Percentiles rank a stretch among this genome's conserved stretches.
Conservation (phyloP, 2,797 vertebrate genomes). For the Chrysocyon brachyurus region DNA sequence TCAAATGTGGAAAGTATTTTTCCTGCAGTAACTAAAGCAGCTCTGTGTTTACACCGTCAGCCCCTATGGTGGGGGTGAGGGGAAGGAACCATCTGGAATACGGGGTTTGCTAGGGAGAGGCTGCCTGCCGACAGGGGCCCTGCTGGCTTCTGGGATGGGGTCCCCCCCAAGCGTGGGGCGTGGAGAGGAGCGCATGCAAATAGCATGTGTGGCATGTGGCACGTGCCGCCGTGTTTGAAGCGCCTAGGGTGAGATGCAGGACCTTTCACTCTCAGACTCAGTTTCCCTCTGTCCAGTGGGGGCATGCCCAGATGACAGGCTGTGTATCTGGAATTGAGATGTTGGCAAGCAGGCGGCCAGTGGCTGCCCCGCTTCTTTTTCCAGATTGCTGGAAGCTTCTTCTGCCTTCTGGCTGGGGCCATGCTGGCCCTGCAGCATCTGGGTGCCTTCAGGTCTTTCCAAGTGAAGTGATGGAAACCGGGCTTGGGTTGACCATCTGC, state of each 20-base stretch:
- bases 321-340: neutral
- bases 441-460: slow-evolving; percentile 37
- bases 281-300: neutral
- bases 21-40: neutral
- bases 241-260: fast-evolving
- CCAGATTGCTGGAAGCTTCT: slow-evolving; percentile 8
- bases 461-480: slow-evolving; percentile 64
- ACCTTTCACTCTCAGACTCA: neutral
- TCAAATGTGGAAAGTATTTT: neutral
- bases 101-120: neutral
- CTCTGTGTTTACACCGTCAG: neutral
- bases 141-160: neutral
- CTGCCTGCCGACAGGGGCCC: too few relatives aligned
- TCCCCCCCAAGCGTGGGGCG: neutral
- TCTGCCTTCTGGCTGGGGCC: neutral
- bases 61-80: neutral
- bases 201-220: fast-evolving
- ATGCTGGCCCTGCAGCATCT: fast-evolving
- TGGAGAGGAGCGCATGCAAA: fast-evolving
- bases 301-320: neutral
- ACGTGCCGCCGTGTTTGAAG: fast-evolving
- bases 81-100: neutral
- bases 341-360: fast-evolving
- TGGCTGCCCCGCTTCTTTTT: neutral
- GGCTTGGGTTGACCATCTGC: neutral